A percentile compares a stretch with the other conserved stretches of the same genome.
These are phyloP conservation scores for Poecilobothrus nobilitatus DNA, from an alignment of 2,888 invertebrate species.

Conservation along the genomic window DNA sequence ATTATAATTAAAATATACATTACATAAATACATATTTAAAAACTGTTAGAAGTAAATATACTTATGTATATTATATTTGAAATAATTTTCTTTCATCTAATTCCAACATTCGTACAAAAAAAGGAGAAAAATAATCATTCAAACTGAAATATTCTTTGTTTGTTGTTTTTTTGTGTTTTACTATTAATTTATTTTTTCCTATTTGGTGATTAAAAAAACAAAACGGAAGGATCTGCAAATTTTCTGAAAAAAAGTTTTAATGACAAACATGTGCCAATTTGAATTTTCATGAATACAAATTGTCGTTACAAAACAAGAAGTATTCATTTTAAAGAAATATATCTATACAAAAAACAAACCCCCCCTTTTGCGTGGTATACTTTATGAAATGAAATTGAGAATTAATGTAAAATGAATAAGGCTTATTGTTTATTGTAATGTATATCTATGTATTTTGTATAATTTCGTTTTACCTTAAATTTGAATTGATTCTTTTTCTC, in stretches of 20 bases:
- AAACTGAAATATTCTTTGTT: background rate
- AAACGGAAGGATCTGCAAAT: slow-evolving; percentile 20
- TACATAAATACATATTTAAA: background rate
- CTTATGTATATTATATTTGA: too few species aligned
- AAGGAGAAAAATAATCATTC: background rate
- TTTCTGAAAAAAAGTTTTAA: slow-evolving; percentile 23
- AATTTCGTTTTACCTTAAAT: background rate
- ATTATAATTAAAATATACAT: background rate
- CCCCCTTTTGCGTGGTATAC: too few species aligned
- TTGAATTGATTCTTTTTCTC: background rate
- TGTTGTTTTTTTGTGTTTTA: background rate
- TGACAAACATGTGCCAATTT: slow-evolving; percentile 25
- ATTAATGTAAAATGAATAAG: background rate
- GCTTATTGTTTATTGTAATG: background rate
- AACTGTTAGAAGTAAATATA: too few species aligned
- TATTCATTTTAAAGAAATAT: slow-evolving; percentile 2
- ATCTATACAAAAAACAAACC: too few species aligned
- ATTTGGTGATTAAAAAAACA: background rate
- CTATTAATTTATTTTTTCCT: background rate
- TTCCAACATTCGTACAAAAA: background rate
- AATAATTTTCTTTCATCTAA: background rate
- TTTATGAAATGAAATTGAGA: background rate
- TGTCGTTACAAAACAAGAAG: slow-evolving; percentile 12
- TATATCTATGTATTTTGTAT: background rate
- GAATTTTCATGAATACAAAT: slow-evolving; percentile 24